A percentile compares a stretch with the other conserved stretches of the same genome.
phyloP scores from a whole-genome alignment of 2,797 vertebrate species.

The Zenarchopterus dispar region DNA sequence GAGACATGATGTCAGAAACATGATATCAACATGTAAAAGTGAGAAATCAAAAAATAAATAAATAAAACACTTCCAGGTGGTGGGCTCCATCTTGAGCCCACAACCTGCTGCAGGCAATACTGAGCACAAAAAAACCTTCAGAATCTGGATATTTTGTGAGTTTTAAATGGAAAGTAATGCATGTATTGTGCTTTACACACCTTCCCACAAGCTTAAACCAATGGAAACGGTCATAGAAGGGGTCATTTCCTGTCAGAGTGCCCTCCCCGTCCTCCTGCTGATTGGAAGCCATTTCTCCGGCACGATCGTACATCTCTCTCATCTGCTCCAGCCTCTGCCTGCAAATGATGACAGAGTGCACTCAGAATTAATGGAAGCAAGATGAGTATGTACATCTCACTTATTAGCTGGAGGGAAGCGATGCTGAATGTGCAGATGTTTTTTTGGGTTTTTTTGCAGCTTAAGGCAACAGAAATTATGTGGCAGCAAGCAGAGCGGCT shows the following conservation, averaged over 20 bases:
- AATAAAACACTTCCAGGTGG: not conserved
- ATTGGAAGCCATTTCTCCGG: constrained; percentile 91
- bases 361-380: constrained; percentile 29
- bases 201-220: constrained; percentile 99
- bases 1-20: constrained; percentile 15
- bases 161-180: not conserved
- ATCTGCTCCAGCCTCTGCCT: constrained; percentile 96
- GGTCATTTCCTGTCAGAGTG: constrained; percentile 91
- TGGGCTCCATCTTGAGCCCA: too few relatives aligned
- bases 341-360: constrained; percentile 23
- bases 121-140: not conserved
- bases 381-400: constrained; percentile 5
- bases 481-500: not conserved
- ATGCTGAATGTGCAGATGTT: constrained; percentile 8
- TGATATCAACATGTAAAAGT: constrained; percentile 4
- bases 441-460: not conserved
- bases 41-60: constrained; percentile 31
- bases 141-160: not conserved
- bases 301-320: constrained; percentile 98
- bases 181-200: constrained; percentile 72
- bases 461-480: not conserved
- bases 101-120: not conserved
- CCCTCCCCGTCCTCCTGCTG: constrained; percentile 88
- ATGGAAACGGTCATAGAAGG: constrained; percentile 98
- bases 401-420: constrained; percentile 5